These are phyloP conservation scores for Coptodon bakossiorum DNA, from an alignment of 2,113 vertebrate species.

Conservation along the genomic window DNA sequence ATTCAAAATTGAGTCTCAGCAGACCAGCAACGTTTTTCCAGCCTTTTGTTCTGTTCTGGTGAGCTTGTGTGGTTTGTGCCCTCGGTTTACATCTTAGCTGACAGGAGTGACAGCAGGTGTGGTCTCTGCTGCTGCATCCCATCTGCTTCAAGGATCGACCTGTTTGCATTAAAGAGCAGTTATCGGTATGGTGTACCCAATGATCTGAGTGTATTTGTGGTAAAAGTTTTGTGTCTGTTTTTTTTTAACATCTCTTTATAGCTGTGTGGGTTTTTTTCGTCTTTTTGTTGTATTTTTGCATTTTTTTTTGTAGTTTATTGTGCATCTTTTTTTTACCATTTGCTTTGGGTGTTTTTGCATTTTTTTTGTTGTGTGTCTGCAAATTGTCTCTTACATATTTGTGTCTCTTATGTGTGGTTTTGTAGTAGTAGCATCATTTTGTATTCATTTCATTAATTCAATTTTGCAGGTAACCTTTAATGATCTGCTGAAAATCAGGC, in stretches of 20 bases:
- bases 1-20: neutral
- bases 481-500: neutral
- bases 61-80: accelerated
- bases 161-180: neutral
- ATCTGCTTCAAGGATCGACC: neutral
- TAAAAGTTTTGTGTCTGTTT: neutral
- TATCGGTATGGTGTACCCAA: neutral
- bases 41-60: neutral
- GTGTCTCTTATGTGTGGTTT: neutral
- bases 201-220: neutral
- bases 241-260: neutral
- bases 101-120: neutral
- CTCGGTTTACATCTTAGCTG: neutral
- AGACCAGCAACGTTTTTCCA: neutral
- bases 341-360: neutral
- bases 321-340: neutral
- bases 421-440: neutral
- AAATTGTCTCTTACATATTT: neutral
- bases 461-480: neutral
- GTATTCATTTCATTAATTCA: neutral
- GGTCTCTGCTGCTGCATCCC: neutral
- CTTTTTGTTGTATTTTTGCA: neutral
- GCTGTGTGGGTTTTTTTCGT: accelerated
- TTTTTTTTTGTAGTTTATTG: neutral
- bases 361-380: neutral